Evolutionary conservation across 2,797 vertebrate genomes (phyloP).

Genomic region (Darevskia mixta): DNA sequence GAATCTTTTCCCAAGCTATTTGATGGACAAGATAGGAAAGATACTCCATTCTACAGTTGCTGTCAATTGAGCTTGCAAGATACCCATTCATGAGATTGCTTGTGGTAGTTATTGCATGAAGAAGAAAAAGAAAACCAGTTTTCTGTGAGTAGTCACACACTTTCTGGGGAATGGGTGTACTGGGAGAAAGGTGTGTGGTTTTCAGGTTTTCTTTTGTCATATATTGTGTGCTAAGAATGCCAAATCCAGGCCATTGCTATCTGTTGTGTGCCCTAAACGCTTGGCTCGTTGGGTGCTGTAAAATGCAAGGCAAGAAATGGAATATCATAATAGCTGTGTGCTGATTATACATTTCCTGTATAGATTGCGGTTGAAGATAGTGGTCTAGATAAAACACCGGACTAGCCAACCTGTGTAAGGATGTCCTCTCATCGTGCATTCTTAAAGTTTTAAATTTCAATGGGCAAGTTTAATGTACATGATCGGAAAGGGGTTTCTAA

Average conservation of each 20-base stretch:
- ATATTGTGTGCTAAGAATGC: background rate
- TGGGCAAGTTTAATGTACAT: slow-evolving; percentile 61
- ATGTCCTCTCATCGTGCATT: background rate
- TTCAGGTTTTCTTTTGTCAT: background rate
- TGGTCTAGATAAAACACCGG: background rate
- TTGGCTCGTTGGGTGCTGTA: background rate
- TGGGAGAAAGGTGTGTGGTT: background rate
- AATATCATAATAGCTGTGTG: background rate
- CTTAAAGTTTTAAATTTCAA: slow-evolving; percentile 57
- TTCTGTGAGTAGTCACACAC: background rate
- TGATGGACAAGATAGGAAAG: background rate
- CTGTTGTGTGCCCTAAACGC: background rate
- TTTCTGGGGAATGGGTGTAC: background rate
- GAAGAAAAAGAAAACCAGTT: background rate
- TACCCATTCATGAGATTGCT: background rate
- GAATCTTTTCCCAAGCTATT: background rate
- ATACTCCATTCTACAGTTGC: background rate
- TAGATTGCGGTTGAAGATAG: background rate
- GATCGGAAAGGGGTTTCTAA: slow-evolving; percentile 63
- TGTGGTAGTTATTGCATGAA: background rate
- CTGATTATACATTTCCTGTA: background rate
- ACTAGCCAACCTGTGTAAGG: background rate
- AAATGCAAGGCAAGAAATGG: background rate
- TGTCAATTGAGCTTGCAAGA: background rate
- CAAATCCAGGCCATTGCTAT: background rate